These are phyloP conservation scores for Lepidocyrtinus sp. DNA, from an alignment of 2,888 invertebrate genomes.

Conservation along the genomic window DNA sequence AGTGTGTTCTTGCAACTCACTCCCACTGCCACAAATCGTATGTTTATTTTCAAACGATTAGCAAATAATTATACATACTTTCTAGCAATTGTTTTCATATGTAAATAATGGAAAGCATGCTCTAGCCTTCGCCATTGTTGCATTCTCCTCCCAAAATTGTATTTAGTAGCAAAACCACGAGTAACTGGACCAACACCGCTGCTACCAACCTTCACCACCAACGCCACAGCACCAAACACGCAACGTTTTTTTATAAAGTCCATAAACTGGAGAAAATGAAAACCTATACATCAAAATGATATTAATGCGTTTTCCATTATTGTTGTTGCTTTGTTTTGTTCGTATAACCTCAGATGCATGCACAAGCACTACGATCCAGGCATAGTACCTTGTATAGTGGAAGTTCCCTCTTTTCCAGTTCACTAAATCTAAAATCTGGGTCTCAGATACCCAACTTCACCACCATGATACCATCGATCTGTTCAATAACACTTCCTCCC, in stretches of 20 bases:
- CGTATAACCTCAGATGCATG: neutral
- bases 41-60: slow-evolving; percentile 56
- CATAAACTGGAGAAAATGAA: slow-evolving; percentile 26
- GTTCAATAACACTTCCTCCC: slow-evolving; percentile 15
- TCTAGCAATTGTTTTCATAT: neutral
- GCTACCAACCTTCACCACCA: neutral
- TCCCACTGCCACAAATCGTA: slow-evolving; percentile 46
- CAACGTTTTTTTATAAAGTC: slow-evolving; percentile 6
- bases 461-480: slow-evolving; percentile 58
- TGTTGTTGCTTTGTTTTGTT: neutral
- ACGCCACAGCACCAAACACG: neutral
- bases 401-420: slow-evolving; percentile 46
- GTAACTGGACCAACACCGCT: slow-evolving; percentile 8
- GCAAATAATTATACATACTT: slow-evolving; percentile 52
- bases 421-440: slow-evolving; percentile 59
- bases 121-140: neutral
- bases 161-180: slow-evolving; percentile 4
- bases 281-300: slow-evolving; percentile 50
- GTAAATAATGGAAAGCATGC: slow-evolving; percentile 3
- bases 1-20: slow-evolving; percentile 4
- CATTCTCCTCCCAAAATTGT: neutral
- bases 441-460: slow-evolving; percentile 48
- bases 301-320: slow-evolving; percentile 30
- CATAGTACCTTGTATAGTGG: neutral
- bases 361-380: neutral